phyloP scores from a whole-genome alignment of 2,113 vertebrate species.

The Miniopterus natalensis region DNA sequence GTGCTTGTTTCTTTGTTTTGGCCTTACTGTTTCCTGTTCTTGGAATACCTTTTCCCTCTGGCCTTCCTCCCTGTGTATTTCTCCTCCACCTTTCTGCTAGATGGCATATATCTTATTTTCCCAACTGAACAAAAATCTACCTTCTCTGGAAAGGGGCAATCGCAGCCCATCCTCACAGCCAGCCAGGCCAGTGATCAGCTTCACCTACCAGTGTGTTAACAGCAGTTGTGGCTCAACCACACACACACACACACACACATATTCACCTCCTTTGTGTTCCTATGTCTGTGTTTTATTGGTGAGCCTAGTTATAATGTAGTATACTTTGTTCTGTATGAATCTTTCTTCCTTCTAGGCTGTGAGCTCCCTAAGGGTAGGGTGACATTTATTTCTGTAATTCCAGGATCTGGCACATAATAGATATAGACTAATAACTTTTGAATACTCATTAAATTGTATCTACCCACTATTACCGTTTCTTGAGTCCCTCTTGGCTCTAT shows the following conservation, averaged over 20 bases:
- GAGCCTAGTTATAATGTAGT: neutral
- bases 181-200: too few species aligned
- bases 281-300: neutral
- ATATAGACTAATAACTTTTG: neutral
- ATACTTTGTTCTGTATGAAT: neutral
- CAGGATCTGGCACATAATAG: neutral
- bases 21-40: neutral
- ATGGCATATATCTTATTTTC: neutral
- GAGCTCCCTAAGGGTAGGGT: neutral
- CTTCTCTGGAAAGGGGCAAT: neutral
- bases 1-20: neutral
- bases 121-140: neutral
- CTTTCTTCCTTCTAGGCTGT: constrained; percentile 16
- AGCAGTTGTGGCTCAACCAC: too few species aligned
- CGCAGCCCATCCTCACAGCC: neutral
- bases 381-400: neutral
- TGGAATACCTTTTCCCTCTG: neutral
- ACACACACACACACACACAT: neutral
- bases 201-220: too few species aligned
- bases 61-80: neutral
- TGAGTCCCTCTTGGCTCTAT: neutral
- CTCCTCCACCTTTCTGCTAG: neutral
- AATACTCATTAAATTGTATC: neutral
- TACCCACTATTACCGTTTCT: neutral
- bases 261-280: neutral